These are phyloP conservation scores for Ormyrus pomaceus DNA, from an alignment of 2,888 invertebrate species.

Conservation along the genomic window DNA sequence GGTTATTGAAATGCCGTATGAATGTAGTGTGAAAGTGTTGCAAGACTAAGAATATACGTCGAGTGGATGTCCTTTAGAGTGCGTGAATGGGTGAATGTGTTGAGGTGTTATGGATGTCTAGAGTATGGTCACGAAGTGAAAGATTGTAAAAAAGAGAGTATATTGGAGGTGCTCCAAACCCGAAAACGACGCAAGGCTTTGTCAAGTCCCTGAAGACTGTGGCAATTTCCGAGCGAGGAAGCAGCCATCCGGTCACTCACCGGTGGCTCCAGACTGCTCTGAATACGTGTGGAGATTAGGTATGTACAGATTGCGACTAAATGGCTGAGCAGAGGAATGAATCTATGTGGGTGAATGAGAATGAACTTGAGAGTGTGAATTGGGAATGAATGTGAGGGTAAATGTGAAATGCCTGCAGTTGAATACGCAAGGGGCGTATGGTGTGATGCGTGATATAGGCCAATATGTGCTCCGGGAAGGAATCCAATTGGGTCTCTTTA, in stretches of 20 bases:
- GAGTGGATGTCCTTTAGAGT: constrained; percentile 14
- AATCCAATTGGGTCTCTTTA: constrained; percentile 24
- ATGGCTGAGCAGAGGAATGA: background rate
- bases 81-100: background rate
- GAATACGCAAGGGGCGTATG: constrained; percentile 34
- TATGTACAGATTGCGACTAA: background rate
- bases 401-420: constrained; percentile 11
- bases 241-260: constrained; percentile 21
- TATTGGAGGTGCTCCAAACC: constrained; percentile 39
- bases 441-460: constrained; percentile 44
- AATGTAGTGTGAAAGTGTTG: background rate
- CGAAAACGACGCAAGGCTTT: constrained; percentile 19
- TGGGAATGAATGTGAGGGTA: background rate
- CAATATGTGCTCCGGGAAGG: constrained; percentile 27
- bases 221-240: constrained; percentile 19
- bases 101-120: constrained; percentile 6
- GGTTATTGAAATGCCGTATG: background rate
- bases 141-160: constrained; percentile 14
- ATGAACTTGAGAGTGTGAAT: background rate
- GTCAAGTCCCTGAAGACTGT: constrained; percentile 18
- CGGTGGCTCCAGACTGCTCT: constrained; percentile 14
- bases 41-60: constrained; percentile 12
- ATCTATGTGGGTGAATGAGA: constrained; percentile 8
- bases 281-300: constrained; percentile 28
- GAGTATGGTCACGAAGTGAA: background rate